Conservation (phyloP, 2,797 vertebrate genomes). For the Tauraco hartlaubi region DNA sequence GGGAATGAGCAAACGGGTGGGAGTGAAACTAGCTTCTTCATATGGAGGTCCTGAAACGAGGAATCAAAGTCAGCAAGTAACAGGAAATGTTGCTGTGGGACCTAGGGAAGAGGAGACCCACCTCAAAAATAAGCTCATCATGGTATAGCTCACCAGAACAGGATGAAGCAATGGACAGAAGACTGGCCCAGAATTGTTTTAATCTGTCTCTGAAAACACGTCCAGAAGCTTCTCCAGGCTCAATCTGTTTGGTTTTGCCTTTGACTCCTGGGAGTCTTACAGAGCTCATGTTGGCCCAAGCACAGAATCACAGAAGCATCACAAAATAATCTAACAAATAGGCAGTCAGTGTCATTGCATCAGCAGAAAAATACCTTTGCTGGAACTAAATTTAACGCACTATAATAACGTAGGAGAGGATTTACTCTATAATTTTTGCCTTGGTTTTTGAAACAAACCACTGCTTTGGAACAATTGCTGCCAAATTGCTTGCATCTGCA, state of each 20-base stretch:
- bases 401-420: background rate
- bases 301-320: conserved; percentile 1
- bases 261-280: background rate
- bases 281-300: background rate
- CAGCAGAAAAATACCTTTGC: conserved; percentile 47
- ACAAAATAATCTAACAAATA: conserved; percentile 9
- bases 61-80: background rate
- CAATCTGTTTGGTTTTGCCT: conserved; percentile 9
- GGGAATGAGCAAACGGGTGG: background rate
- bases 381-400: conserved; percentile 47
- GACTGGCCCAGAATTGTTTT: background rate
- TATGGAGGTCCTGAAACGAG: background rate
- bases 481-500: conserved; percentile 51
- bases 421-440: conserved; percentile 51
- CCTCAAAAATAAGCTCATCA: background rate
- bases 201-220: background rate
- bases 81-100: conserved; percentile 19
- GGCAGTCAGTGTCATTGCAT: background rate
- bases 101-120: background rate
- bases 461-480: conserved; percentile 52
- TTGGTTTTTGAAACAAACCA: conserved; percentile 55
- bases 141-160: background rate
- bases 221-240: background rate
- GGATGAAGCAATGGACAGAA: background rate
- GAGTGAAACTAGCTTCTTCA: background rate